These are phyloP conservation scores for Heteropelma amictum DNA, from an alignment of 2,888 invertebrate species.

Conservation along the genomic window DNA sequence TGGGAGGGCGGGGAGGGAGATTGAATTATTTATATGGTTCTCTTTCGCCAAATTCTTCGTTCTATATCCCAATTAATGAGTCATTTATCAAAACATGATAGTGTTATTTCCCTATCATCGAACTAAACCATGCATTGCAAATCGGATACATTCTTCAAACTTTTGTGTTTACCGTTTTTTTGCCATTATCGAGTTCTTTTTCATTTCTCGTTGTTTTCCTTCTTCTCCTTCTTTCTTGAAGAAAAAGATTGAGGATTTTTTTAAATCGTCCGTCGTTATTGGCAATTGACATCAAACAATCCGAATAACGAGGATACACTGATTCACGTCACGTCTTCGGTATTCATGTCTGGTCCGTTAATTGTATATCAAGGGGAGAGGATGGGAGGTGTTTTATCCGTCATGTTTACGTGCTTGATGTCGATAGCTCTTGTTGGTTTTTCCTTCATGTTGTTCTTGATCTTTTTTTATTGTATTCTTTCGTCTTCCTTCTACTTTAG, in stretches of 20 bases:
- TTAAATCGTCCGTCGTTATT: slow-evolving; percentile 73
- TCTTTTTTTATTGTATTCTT: slow-evolving; percentile 62
- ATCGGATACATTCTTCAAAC: slow-evolving; percentile 75
- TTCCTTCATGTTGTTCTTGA: slow-evolving; percentile 69
- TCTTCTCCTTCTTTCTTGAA: slow-evolving; percentile 25
- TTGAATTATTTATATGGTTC: slow-evolving; percentile 39
- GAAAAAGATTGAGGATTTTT: slow-evolving; percentile 14
- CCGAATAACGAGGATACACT: slow-evolving; percentile 76
- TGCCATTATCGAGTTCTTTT: slow-evolving; percentile 48
- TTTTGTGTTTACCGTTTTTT: slow-evolving; percentile 58
- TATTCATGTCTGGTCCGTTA: slow-evolving; percentile 74
- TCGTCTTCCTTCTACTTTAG: slow-evolving; percentile 13
- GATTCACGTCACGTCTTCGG: slow-evolving; percentile 73
- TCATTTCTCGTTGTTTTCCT: slow-evolving; percentile 55
- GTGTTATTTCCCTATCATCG: slow-evolving; percentile 66
- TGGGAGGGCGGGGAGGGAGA: not conserved
- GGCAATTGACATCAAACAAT: slow-evolving; percentile 75
- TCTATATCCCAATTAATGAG: slow-evolving; percentile 76
- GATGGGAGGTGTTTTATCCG: slow-evolving; percentile 69
- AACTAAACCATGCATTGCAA: slow-evolving; percentile 77
- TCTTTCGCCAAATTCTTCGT: slow-evolving; percentile 68
- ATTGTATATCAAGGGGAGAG: no score
- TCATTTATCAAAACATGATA: slow-evolving; percentile 74
- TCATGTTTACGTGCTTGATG: slow-evolving; percentile 70
- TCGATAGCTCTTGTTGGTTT: slow-evolving; percentile 56